Conservation (phyloP, 2,113 vertebrate genomes). For the Nasalis larvatus region DNA sequence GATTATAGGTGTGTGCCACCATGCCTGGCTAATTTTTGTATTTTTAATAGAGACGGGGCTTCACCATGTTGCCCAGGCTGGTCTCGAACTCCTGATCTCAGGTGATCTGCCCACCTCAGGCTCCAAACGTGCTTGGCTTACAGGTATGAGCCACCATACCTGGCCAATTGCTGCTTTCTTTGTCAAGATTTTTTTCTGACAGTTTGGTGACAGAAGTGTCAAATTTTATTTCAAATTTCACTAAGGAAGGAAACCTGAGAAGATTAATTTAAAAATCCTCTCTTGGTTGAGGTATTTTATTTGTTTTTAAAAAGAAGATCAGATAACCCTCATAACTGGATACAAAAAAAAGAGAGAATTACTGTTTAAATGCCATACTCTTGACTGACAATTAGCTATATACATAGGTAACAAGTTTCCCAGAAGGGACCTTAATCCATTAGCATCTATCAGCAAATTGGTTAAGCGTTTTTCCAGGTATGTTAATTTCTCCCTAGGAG, state of each 20-base stretch:
- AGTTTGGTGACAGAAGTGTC: neutral
- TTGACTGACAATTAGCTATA: neutral
- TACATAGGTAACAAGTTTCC: neutral
- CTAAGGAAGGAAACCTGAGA: neutral
- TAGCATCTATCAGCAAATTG: neutral
- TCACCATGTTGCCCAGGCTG: no score
- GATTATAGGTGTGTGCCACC: no score
- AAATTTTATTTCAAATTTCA: neutral
- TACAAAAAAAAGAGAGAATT: neutral
- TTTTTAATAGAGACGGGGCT: no score
- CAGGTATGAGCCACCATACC: no score
- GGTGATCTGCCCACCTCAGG: no score
- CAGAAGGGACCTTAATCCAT: neutral
- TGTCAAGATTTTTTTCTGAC: neutral
- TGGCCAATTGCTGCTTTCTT: neutral
- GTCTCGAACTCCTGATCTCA: no score
- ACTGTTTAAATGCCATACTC: neutral
- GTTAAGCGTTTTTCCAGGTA: neutral
- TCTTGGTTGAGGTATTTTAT: neutral
- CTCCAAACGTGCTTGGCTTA: no score
- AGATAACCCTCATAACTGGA: neutral
- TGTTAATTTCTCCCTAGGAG: neutral
- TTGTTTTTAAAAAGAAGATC: neutral
- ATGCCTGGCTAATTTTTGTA: no score
- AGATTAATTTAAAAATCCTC: neutral